Conservation (phyloP, 2,888 invertebrate genomes). For the Altica lythri region DNA sequence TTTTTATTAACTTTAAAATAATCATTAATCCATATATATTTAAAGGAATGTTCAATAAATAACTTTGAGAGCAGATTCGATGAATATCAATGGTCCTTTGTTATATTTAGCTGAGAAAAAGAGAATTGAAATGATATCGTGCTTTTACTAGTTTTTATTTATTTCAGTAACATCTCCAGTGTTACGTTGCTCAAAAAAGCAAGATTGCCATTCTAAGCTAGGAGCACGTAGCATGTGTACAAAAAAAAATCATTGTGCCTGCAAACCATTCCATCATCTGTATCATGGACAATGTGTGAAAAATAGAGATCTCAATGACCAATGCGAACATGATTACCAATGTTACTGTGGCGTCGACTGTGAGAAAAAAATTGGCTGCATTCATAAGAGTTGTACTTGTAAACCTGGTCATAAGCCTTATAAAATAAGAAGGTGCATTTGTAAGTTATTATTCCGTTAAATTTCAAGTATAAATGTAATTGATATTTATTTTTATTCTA, state of each 20-base stretch:
- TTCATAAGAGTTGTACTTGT: constrained; percentile 46
- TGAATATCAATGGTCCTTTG: no score
- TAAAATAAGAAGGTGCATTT: constrained; percentile 44
- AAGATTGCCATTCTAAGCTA: constrained; percentile 43
- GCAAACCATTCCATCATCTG: constrained; percentile 49
- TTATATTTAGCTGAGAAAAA: not conserved
- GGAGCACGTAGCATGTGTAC: constrained; percentile 47
- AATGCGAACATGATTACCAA: constrained; percentile 47
- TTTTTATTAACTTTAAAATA: no score
- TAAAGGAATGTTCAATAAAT: no score
- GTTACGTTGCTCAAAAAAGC: constrained; percentile 39
- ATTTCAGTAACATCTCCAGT: constrained; percentile 39
- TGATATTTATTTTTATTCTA: no score
- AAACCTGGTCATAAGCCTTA: constrained; percentile 44
- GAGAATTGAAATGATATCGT: no score
- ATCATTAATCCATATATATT: no score
- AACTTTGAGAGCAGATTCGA: no score
- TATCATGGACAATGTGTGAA: constrained; percentile 49
- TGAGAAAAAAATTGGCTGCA: constrained; percentile 48
- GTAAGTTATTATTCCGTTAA: constrained; percentile 34
- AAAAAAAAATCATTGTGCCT: constrained; percentile 44
- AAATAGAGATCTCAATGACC: constrained; percentile 49
- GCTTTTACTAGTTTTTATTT: no score
- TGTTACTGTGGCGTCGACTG: constrained; percentile 51
- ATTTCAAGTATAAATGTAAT: not conserved